phyloP scores from a whole-genome alignment of 2,797 vertebrate species.

The Peromyscus melanophrys region DNA sequence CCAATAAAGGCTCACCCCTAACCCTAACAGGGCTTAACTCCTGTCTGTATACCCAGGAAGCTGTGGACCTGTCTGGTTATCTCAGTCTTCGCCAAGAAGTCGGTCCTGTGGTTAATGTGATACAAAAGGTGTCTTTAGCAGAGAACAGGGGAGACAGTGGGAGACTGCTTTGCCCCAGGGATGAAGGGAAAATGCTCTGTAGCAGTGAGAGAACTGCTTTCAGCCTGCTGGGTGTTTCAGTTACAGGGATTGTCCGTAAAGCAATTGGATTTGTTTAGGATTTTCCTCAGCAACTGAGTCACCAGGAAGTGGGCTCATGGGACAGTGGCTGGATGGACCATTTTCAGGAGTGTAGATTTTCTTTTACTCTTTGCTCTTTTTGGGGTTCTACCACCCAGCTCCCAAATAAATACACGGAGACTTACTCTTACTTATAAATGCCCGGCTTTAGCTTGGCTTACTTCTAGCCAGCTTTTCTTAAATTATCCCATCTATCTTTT shows the following conservation, averaged over 20 bases:
- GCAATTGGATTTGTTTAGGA: background rate
- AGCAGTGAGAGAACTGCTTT: background rate
- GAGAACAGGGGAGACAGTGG: background rate
- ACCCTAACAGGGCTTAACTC: background rate
- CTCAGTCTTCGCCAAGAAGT: background rate
- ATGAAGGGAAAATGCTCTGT: background rate
- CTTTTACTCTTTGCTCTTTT: background rate
- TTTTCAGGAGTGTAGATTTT: background rate
- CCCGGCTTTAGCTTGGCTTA: background rate
- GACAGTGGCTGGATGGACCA: background rate
- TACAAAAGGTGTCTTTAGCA: background rate
- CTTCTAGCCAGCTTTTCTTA: background rate
- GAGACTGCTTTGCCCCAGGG: background rate
- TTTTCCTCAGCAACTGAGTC: background rate
- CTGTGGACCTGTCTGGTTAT: background rate
- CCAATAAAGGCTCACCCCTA: background rate
- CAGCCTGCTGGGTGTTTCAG: background rate
- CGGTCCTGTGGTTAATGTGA: background rate
- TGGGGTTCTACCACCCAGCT: background rate
- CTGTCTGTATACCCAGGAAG: background rate
- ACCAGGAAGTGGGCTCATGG: background rate
- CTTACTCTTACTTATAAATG: background rate
- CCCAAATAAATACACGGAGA: background rate
- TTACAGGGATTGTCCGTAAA: background rate
- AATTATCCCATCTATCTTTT: background rate